Percentiles rank a stretch among this genome's conserved stretches.
Evolutionary conservation across 2,797 vertebrate genomes (phyloP).

Genomic region (Sebastes taczanowskii): DNA sequence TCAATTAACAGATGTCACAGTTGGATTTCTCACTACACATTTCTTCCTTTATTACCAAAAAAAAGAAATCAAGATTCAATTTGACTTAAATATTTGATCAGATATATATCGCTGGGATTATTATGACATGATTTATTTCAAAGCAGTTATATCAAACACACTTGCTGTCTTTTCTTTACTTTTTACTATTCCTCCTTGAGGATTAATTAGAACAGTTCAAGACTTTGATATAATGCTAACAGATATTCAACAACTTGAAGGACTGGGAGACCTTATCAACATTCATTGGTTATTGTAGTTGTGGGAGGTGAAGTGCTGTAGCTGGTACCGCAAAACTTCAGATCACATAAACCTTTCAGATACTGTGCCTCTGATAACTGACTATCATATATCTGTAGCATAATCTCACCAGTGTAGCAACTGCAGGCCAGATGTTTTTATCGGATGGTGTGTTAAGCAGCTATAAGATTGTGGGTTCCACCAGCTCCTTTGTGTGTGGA

Average conservation of each 20-base stretch:
- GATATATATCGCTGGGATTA: background rate
- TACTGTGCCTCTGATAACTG: background rate
- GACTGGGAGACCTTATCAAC: background rate
- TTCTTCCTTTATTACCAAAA: background rate
- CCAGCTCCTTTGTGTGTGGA: background rate
- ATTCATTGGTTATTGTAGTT: background rate
- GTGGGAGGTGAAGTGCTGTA: background rate
- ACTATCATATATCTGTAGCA: background rate
- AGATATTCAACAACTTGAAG: background rate
- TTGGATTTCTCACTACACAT: background rate
- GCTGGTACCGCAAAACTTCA: background rate
- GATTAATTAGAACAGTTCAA: background rate
- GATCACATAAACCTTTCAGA: background rate
- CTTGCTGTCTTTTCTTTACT: too few species aligned
- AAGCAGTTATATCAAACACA: background rate
- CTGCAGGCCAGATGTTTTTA: background rate
- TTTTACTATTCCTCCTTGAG: background rate
- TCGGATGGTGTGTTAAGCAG: background rate
- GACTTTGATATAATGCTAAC: background rate
- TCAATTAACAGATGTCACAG: background rate
- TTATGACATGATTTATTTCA: background rate
- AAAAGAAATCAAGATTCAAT: background rate
- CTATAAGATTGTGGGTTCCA: background rate
- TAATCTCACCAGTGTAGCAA: background rate
- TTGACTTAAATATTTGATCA: background rate